Conservation (phyloP, 2,113 vertebrate species). For the Arizona elegans region DNA sequence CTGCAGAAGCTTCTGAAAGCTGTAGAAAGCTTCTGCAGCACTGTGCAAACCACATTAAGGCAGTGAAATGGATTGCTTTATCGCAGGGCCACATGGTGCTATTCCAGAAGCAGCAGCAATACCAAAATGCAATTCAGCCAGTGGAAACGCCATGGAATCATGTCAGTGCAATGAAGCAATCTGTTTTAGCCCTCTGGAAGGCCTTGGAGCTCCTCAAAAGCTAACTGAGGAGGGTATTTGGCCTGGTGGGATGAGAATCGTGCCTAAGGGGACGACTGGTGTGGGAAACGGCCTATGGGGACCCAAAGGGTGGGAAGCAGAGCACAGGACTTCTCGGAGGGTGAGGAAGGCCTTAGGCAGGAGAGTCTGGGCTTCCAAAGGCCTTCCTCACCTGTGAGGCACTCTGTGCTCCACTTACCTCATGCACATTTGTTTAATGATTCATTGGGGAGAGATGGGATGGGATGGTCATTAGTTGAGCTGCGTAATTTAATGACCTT, state of each 20-base stretch:
- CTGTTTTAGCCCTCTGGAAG: background rate
- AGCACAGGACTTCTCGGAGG: background rate
- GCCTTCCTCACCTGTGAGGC: background rate
- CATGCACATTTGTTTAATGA: too few relatives aligned
- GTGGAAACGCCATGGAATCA: background rate
- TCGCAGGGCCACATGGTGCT: background rate
- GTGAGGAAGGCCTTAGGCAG: background rate
- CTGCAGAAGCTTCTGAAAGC: background rate
- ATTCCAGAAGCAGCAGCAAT: background rate
- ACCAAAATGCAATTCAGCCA: background rate
- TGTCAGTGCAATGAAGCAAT: background rate
- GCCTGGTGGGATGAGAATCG: too few relatives aligned
- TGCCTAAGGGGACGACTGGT: background rate
- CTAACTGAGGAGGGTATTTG: too few relatives aligned
- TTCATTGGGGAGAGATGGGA: too few relatives aligned
- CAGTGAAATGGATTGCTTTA: background rate
- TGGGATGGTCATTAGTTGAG: too few relatives aligned
- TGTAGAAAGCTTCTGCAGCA: background rate
- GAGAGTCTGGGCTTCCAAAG: background rate
- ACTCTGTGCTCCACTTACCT: background rate
- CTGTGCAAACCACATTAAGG: background rate
- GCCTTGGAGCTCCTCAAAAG: too few relatives aligned
- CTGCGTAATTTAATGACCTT: too few relatives aligned
- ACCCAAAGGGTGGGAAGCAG: background rate
- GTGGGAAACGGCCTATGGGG: background rate